These are phyloP conservation scores for Adrianichthys oophorus DNA, from an alignment of 2,797 vertebrate genomes.

Conservation along the genomic window DNA sequence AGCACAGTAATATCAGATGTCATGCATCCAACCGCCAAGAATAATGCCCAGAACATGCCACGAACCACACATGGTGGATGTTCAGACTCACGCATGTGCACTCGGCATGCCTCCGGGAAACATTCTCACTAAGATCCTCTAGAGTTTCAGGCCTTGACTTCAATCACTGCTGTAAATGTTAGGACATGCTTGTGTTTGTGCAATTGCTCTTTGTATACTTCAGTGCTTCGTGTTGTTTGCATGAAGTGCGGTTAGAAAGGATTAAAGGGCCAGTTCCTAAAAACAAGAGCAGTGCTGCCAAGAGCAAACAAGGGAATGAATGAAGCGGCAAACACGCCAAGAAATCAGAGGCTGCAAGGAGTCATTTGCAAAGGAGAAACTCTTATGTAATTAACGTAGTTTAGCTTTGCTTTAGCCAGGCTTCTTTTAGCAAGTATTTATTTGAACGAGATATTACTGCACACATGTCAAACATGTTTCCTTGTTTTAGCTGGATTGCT, in stretches of 20 bases:
- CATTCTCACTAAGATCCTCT: conserved; percentile 25
- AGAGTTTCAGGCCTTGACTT: conserved; percentile 37
- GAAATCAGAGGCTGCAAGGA: conserved; percentile 34
- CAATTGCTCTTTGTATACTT: conserved; percentile 53
- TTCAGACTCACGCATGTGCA: conserved; percentile 23
- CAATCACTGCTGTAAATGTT: conserved; percentile 67
- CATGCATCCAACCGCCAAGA: conserved; percentile 62
- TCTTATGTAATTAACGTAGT: conserved; percentile 42
- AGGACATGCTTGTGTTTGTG: conserved; percentile 73
- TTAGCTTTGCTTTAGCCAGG: conserved; percentile 28
- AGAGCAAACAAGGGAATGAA: conserved; percentile 51
- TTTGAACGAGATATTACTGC: conserved; percentile 32
- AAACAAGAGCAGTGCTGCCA: conserved; percentile 53
- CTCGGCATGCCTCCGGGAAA: conserved; percentile 43
- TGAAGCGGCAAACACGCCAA: conserved; percentile 42
- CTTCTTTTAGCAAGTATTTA: conserved; percentile 34
- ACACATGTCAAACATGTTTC: conserved; percentile 42
- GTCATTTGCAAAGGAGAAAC: conserved; percentile 36
- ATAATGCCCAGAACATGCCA: conserved; percentile 65
- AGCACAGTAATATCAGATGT: conserved; percentile 73
- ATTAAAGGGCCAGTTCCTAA: conserved; percentile 62
- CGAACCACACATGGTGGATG: conserved; percentile 46
- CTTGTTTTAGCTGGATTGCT: conserved; percentile 38
- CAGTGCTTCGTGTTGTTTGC: conserved; percentile 55
- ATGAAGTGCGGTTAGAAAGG: conserved; percentile 48